Conservation (phyloP, 2,797 vertebrate species). For the Coccyzus lansbergi region DNA sequence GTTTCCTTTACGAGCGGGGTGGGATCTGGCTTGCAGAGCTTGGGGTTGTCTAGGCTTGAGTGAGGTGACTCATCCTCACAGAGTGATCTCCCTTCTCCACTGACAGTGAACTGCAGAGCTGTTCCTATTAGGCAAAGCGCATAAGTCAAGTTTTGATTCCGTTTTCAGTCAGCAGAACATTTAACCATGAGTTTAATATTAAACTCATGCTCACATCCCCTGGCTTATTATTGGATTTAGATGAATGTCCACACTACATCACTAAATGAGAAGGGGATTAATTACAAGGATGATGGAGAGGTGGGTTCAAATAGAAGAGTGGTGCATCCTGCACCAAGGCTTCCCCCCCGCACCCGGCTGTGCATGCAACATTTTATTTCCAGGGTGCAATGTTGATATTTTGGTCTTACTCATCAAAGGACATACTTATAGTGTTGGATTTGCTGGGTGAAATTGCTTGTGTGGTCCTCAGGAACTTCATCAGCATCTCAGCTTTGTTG, state of each 20-base stretch:
- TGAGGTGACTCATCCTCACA: slow-evolving; percentile 28
- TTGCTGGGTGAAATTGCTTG: background rate
- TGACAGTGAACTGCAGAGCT: background rate
- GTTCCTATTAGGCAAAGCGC: slow-evolving; percentile 39
- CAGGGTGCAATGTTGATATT: background rate
- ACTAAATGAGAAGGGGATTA: slow-evolving; percentile 6
- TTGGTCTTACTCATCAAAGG: background rate
- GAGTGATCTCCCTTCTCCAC: background rate
- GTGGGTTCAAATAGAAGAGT: background rate
- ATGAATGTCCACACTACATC: background rate
- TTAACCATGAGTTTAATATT: slow-evolving; percentile 27
- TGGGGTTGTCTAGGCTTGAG: background rate
- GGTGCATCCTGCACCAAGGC: background rate
- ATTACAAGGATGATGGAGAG: background rate
- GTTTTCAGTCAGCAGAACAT: background rate
- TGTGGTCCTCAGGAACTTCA: background rate
- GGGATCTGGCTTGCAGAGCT: background rate
- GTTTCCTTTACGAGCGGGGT: slow-evolving; percentile 5
- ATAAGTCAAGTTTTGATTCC: slow-evolving; percentile 21
- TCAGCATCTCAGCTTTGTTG: background rate
- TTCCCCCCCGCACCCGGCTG: background rate
- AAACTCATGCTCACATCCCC: slow-evolving; percentile 8
- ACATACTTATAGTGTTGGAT: background rate
- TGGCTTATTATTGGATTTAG: background rate
- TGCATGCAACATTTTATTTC: background rate